Conservation (phyloP, 92 coral and sea anemone genomes). For the Siderastrea siderea region DNA sequence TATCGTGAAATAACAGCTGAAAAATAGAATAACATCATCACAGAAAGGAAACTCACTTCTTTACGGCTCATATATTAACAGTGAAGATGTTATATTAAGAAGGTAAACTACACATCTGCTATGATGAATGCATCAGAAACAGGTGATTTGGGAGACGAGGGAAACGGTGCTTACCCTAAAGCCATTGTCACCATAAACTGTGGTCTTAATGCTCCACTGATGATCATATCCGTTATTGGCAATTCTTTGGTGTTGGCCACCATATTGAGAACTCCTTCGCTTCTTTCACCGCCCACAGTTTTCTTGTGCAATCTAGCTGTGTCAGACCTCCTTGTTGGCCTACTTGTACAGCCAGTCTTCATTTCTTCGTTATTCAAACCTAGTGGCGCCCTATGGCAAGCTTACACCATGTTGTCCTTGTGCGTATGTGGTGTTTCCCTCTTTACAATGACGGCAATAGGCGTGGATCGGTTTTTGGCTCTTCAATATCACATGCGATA, state of each 20-base stretch:
- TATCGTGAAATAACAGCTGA: too few relatives aligned
- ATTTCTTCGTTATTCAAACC: not conserved
- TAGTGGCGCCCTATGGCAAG: not conserved
- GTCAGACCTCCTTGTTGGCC: slow-evolving; percentile 24
- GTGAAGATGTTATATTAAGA: too few relatives aligned
- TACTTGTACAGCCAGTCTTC: slow-evolving; percentile 10
- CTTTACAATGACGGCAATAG: not conserved
- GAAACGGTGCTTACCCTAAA: not conserved
- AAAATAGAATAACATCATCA: too few relatives aligned
- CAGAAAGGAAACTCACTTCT: too few relatives aligned
- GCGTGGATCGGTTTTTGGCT: not conserved
- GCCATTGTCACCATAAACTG: not conserved
- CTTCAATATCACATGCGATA: slow-evolving; percentile 17
- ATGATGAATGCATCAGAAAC: not conserved
- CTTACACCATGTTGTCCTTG: not conserved
- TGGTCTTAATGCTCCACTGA: not conserved
- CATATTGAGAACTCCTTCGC: slow-evolving; percentile 10
- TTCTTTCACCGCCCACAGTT: slow-evolving; percentile 1
- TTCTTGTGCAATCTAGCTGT: slow-evolving; percentile 21
- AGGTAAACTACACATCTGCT: not conserved
- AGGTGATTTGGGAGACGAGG: not conserved
- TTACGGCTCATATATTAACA: too few relatives aligned
- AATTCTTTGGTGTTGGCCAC: slow-evolving; percentile 4
- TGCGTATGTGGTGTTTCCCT: slow-evolving; percentile 1
- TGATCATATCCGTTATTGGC: not conserved